Conservation (phyloP, 2,113 vertebrate species). For the Dascyllus trimaculatus region DNA sequence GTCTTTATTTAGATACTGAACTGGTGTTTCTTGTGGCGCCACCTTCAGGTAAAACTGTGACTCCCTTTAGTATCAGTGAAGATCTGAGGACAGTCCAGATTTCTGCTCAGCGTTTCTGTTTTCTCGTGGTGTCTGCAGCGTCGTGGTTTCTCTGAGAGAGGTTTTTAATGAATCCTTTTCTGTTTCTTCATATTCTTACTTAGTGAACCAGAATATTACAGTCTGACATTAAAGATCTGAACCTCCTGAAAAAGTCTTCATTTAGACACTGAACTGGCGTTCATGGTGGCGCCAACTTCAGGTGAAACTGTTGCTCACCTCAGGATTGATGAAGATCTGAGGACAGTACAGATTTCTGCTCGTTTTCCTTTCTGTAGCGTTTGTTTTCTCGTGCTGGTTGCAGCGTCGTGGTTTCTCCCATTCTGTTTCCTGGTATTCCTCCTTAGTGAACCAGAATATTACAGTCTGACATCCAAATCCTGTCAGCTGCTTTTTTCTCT, state of each 20-base stretch:
- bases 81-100: too few species aligned
- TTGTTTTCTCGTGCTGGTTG: too few species aligned
- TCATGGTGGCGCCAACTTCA: neutral
- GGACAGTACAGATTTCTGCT: too few species aligned
- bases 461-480: neutral
- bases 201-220: neutral
- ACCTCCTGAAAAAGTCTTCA: too few species aligned
- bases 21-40: neutral
- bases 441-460: neutral
- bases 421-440: conserved; percentile 3
- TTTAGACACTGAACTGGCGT: neutral
- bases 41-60: neutral
- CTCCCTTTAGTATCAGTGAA: too few species aligned
- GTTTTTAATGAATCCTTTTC: neutral
- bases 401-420: too few species aligned
- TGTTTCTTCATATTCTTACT: conserved; percentile 1
- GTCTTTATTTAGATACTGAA: neutral
- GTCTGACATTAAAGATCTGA: neutral
- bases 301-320: neutral
- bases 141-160: too few species aligned
- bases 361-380: too few species aligned
- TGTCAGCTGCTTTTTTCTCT: neutral
- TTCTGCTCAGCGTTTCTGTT: too few species aligned
- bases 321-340: too few species aligned
- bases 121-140: too few species aligned